phyloP scores from a whole-genome alignment of 2,113 vertebrate genomes.

The Megaleporinus macrocephalus region DNA sequence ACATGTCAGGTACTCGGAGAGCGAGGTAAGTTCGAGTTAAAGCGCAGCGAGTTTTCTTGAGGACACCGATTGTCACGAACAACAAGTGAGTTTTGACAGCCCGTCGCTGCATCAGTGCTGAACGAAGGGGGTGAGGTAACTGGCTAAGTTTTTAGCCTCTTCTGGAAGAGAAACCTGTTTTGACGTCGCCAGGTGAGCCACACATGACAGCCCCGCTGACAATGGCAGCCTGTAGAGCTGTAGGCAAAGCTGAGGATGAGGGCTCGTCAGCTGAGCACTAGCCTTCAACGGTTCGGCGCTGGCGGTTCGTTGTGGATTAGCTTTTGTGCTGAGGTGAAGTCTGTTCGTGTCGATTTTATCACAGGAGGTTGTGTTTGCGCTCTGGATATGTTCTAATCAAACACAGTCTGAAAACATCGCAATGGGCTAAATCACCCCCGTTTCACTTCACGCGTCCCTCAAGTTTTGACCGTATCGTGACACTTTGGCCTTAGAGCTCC shows the following conservation, averaged over 20 bases:
- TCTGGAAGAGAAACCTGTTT: constrained; percentile 63
- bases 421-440: no score
- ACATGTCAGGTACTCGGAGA: constrained; percentile 20
- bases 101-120: constrained; percentile 47
- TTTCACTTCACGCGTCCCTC: neutral
- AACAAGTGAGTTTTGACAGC: constrained; percentile 69
- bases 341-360: neutral
- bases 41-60: constrained; percentile 38
- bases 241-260: constrained; percentile 34
- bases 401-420: neutral
- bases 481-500: constrained; percentile 38
- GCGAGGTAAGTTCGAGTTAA: constrained; percentile 49
- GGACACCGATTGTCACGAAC: constrained; percentile 47
- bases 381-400: neutral
- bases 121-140: constrained; percentile 55
- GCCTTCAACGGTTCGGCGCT: constrained; percentile 35
- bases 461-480: constrained; percentile 63
- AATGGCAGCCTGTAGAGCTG: constrained; percentile 38
- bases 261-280: constrained; percentile 63
- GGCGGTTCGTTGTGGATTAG: neutral
- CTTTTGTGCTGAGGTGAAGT: neutral
- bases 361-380: neutral
- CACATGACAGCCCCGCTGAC: constrained; percentile 68
- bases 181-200: constrained; percentile 54
- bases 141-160: constrained; percentile 50